Conservation (phyloP, 2,888 invertebrate genomes). For the Dusona sp. region DNA sequence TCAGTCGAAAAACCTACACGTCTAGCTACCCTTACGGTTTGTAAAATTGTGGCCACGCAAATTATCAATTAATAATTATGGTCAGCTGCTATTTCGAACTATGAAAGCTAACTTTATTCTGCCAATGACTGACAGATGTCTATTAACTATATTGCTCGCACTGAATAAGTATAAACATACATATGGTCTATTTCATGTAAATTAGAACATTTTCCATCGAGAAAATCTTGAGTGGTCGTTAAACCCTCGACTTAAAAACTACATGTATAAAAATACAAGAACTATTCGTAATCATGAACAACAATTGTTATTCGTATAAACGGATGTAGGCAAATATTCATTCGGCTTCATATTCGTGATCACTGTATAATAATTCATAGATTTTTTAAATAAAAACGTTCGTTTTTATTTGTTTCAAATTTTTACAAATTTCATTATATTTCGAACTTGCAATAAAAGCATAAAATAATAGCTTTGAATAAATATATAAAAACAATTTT, state of each 20-base stretch:
- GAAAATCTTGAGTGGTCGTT: background rate
- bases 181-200: background rate
- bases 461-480: background rate
- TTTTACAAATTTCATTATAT: too few relatives aligned
- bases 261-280: background rate
- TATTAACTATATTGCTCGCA: background rate
- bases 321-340: background rate
- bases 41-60: background rate
- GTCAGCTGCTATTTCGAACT: too few relatives aligned
- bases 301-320: background rate
- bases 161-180: background rate
- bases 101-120: background rate
- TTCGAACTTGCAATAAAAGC: too few relatives aligned
- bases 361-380: too few relatives aligned
- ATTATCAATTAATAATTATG: background rate
- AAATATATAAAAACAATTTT: background rate
- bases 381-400: too few relatives aligned
- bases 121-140: constrained; percentile 3
- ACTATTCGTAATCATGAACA: background rate
- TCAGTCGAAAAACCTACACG: background rate
- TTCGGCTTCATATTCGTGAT: too few relatives aligned
- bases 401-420: too few relatives aligned
- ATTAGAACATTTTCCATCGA: background rate
- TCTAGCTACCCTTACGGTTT: background rate
- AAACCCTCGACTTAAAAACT: background rate